Base-by-base conservation (phyloP, 2,888 invertebrate species). In the Acrocyrtus sp. region DNA sequence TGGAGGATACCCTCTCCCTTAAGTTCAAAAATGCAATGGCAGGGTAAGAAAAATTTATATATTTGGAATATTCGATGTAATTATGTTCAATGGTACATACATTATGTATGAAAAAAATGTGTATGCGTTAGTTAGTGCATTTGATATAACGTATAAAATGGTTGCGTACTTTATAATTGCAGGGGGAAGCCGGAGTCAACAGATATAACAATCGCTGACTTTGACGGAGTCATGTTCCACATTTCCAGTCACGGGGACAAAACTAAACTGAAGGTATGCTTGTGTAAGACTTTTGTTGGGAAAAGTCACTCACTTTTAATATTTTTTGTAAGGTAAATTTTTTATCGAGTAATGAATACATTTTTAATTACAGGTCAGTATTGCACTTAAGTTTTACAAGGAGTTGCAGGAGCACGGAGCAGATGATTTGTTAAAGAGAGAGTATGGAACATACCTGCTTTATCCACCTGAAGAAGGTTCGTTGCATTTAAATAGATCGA, bases 191-290 rank as follows among this genome's bases (percentile, higher is more conserved):
- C 94, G 80, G 98, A 98, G 85, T 93, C 93, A 82, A 95, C 96
- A 84, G 96, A 98, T 87, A 92, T 98, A 83, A 91, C 89, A 81
- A 90, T 96, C 84, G 95, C 96, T 82, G 99, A 99, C 88, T 99
- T 99, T 87, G 99, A 99, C 89, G 98, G 99, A 82, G 98, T 96
- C 78, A 87, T 98, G 81, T 99, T 96, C 88, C 98, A 97, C 87
- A 92, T 99, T 87, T 97, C 98, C 77, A 99, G 98, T 89, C 89
- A 95, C 83, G 92, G 93, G 83, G 97, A 98, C 86, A 97, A 96
- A 89, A 92, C 93, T 83, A 98, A 97, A 92, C 91, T 99, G 87
- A 91, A 94, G 89, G 97, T 98, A 87, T 89, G 17, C 17, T 8
- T 34, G 34, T 34, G 34, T 34, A n/a, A n/a, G n/a, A n/a, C n/a